Evolutionary conservation across 1,140 invertebrate genomes (phyloP).

Genomic region (Laupala kohalensis): DNA sequence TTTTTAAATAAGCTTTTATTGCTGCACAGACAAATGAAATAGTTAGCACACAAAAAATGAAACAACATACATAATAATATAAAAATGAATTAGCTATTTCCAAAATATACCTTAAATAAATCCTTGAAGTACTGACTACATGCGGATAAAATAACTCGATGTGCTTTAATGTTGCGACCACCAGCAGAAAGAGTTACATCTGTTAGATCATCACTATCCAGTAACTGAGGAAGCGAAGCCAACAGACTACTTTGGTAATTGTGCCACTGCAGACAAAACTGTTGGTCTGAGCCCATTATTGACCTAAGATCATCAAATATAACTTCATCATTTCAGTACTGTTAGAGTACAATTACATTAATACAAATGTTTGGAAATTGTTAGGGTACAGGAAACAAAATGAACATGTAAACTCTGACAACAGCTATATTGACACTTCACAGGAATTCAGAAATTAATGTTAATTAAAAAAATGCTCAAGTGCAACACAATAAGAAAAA

Average conservation of each 20-base stretch:
- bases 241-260: slow-evolving; percentile 68
- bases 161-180: slow-evolving; percentile 63
- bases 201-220: slow-evolving; percentile 71
- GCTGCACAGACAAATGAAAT: too few species aligned
- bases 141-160: slow-evolving; percentile 75
- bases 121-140: slow-evolving; percentile 87
- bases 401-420: too few species aligned
- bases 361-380: too few species aligned
- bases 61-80: background rate
- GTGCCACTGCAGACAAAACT: slow-evolving; percentile 65
- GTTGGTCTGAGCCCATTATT: slow-evolving; percentile 40
- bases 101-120: slow-evolving; percentile 54
- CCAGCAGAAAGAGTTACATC: slow-evolving; percentile 81
- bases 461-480: too few species aligned
- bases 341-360: too few species aligned
- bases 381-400: too few species aligned
- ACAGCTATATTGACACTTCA: too few species aligned
- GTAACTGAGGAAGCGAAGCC: slow-evolving; percentile 65
- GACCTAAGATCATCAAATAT: background rate
- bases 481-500: too few species aligned
- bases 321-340: too few species aligned
- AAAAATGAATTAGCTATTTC: slow-evolving; percentile 11
- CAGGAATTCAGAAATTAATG: too few species aligned
- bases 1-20: too few species aligned
- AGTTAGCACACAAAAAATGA: background rate